phyloP scores from a whole-genome alignment of 2,113 vertebrate genomes.

The Gadus macrocephalus region DNA sequence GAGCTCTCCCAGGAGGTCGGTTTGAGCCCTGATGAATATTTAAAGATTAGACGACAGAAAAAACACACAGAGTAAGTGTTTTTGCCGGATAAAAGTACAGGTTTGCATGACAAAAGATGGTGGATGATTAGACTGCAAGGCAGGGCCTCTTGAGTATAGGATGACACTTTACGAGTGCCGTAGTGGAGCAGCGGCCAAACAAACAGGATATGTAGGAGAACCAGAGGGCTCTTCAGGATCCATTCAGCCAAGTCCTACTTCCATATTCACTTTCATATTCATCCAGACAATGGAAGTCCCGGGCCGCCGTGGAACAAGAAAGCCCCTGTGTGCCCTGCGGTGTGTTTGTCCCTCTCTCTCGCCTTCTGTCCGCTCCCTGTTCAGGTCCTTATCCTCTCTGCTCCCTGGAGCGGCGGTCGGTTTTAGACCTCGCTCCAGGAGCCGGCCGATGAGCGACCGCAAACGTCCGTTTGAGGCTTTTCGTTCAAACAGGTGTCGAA shows the following conservation, averaged over 20 bases:
- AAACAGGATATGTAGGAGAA: constrained; percentile 49
- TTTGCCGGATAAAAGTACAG: constrained; percentile 46
- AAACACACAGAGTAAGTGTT: constrained; percentile 12
- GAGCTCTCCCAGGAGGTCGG: neutral
- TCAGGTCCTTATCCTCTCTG: neutral
- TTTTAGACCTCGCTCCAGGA: no score
- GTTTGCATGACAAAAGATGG: constrained; percentile 60
- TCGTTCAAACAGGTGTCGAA: no score
- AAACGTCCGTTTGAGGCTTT: no score
- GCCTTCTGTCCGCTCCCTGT: neutral
- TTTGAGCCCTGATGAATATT: constrained; percentile 17
- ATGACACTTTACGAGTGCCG: constrained; percentile 40
- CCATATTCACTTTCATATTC: constrained; percentile 42
- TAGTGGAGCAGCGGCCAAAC: constrained; percentile 52
- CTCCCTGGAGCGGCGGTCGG: no score
- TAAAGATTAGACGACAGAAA: constrained; percentile 2
- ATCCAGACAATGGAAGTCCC: constrained; percentile 12
- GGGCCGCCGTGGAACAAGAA: neutral
- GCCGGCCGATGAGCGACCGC: no score
- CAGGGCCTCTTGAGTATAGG: constrained; percentile 46
- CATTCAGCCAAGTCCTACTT: constrained; percentile 38
- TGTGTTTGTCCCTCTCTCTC: no score
- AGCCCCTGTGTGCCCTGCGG: no score
- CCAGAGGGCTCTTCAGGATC: constrained; percentile 47
- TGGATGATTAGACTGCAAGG: constrained; percentile 36